Evolutionary conservation across 2,888 invertebrate species (phyloP).

Genomic region (Spialia ferax): DNA sequence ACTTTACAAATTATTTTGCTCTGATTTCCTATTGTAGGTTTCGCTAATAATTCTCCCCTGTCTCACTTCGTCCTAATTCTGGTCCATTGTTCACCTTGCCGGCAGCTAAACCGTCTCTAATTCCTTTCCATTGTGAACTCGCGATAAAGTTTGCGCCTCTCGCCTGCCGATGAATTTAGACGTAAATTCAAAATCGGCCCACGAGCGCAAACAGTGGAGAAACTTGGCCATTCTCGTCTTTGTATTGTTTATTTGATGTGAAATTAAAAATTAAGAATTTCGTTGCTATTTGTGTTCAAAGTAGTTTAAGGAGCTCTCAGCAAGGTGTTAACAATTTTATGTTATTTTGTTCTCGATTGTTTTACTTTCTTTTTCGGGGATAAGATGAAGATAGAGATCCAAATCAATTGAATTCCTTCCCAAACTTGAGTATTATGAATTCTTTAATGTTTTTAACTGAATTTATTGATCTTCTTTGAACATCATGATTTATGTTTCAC

Average conservation of each 20-base stretch:
- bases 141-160: slow-evolving; percentile 48
- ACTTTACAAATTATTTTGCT: slow-evolving; percentile 22
- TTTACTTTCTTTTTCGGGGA: too few species aligned
- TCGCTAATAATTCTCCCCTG: slow-evolving; percentile 41
- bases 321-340: neutral
- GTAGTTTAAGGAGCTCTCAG: neutral
- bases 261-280: slow-evolving; percentile 12
- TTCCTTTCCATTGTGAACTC: slow-evolving; percentile 52
- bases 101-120: slow-evolving; percentile 52
- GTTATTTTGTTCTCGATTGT: too few species aligned
- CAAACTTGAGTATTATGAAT: neutral
- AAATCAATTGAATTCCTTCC: neutral
- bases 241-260: slow-evolving; percentile 5
- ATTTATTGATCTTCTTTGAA: too few species aligned
- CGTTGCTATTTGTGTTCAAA: neutral
- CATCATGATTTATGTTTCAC: neutral
- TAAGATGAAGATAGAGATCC: neutral
- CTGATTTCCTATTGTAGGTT: slow-evolving; percentile 32
- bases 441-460: neutral
- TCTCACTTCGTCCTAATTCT: slow-evolving; percentile 51
- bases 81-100: slow-evolving; percentile 50
- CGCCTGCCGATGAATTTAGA: slow-evolving; percentile 45
- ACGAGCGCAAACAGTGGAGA: neutral
- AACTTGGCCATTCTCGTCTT: neutral
- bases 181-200: slow-evolving; percentile 44